These are phyloP conservation scores for Acanthurus leucopareius DNA, from an alignment of 2,797 vertebrate genomes.

Conservation along the genomic window DNA sequence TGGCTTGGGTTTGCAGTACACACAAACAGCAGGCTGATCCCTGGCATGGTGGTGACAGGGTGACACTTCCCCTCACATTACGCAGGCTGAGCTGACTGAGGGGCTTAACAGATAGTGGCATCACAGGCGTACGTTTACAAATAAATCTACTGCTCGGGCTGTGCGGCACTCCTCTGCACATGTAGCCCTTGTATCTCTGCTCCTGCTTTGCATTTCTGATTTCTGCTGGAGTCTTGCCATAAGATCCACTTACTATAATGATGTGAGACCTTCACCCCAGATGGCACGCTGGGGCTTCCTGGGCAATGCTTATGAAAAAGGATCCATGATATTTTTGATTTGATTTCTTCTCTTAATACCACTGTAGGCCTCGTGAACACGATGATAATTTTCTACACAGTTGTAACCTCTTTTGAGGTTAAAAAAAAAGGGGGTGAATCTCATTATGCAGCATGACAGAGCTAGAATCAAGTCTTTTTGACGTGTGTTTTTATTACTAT, in stretches of 20 bases:
- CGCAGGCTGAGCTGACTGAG: slow-evolving; percentile 79
- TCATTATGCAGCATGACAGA: not conserved
- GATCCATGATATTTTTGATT: slow-evolving; percentile 16
- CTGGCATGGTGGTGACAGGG: slow-evolving; percentile 82
- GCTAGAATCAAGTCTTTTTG: slow-evolving; percentile 9
- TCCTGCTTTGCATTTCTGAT: slow-evolving; percentile 72
- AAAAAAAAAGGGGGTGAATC: slow-evolving; percentile 18
- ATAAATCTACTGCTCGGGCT: slow-evolving; percentile 77
- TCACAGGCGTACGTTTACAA: slow-evolving; percentile 77
- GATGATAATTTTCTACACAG: not conserved
- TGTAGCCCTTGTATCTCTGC: slow-evolving; percentile 70
- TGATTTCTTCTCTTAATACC: not conserved
- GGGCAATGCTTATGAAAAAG: slow-evolving; percentile 41
- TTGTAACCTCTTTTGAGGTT: slow-evolving; percentile 6
- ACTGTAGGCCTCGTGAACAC: not conserved
- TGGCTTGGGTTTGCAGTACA: slow-evolving; percentile 70
- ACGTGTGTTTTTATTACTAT: slow-evolving; percentile 10
- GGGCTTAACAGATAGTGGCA: slow-evolving; percentile 84
- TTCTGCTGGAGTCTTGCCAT: slow-evolving; percentile 71
- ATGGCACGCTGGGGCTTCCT: slow-evolving; percentile 48
- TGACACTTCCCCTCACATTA: slow-evolving; percentile 86
- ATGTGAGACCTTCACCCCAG: slow-evolving; percentile 50
- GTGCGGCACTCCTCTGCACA: slow-evolving; percentile 74
- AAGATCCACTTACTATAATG: slow-evolving; percentile 56
- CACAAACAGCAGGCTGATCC: slow-evolving; percentile 81